These are phyloP conservation scores for Pyrgilauda ruficollis DNA, from an alignment of 2,113 vertebrate genomes.

Conservation along the genomic window DNA sequence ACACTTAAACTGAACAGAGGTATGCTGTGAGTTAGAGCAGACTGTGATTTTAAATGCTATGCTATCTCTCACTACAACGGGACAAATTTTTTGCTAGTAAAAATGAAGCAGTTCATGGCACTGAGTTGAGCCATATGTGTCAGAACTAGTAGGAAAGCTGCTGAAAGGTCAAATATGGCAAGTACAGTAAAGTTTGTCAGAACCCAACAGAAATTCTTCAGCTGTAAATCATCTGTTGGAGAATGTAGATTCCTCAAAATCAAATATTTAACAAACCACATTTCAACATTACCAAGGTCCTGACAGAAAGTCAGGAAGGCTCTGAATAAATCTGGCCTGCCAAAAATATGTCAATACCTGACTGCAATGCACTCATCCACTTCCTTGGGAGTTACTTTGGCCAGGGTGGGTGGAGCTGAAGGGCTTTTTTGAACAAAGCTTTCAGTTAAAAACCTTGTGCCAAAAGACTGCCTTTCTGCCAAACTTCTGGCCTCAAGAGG, in stretches of 20 bases:
- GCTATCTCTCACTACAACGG: background rate
- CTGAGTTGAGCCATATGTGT: background rate
- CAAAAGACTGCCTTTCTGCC: background rate
- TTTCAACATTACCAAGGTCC: background rate
- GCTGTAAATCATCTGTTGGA: background rate
- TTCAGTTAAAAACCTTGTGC: background rate
- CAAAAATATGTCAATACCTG: background rate
- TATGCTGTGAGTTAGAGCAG: background rate
- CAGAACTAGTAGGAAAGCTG: background rate
- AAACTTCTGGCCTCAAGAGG: background rate
- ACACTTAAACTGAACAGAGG: background rate
- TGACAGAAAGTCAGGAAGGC: background rate
- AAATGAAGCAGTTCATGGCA: background rate
- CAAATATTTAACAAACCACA: background rate
- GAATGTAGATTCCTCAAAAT: background rate
- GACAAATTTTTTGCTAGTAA: background rate
- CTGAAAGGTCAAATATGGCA: background rate
- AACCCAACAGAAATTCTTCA: background rate
- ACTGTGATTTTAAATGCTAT: background rate
- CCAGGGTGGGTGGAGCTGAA: fast-evolving
- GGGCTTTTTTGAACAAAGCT: background rate
- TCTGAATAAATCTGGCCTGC: background rate
- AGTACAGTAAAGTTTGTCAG: background rate
- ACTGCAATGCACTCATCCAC: background rate
- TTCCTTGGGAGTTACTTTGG: background rate